Conservation (phyloP, 2,888 invertebrate genomes). For the Andrena bucephala region DNA sequence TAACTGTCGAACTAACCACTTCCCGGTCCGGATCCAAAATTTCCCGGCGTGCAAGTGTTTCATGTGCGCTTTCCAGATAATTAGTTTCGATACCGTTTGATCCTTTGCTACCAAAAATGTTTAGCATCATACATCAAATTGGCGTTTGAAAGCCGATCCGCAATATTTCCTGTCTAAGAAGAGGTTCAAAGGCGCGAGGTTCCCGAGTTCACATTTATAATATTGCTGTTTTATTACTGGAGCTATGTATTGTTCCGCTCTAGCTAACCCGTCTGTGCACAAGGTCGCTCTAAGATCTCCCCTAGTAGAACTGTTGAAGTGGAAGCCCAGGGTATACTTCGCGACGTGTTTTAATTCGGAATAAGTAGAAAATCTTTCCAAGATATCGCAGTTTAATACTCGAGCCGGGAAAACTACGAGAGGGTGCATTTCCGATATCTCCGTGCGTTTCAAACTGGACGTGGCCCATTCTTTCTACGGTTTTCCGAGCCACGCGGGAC, state of each 20-base stretch:
- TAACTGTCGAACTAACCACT: background rate
- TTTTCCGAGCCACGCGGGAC: background rate
- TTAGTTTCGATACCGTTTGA: background rate
- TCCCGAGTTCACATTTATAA: too few relatives aligned
- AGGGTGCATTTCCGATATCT: background rate
- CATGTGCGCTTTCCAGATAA: background rate
- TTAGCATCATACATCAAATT: background rate
- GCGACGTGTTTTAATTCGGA: background rate
- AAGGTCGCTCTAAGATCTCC: too few relatives aligned
- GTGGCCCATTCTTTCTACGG: background rate
- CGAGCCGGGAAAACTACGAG: background rate
- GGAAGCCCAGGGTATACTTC: background rate
- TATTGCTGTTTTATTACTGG: background rate
- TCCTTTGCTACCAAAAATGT: background rate
- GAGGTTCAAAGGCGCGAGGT: background rate
- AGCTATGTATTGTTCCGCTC: too few relatives aligned
- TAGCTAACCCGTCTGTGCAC: too few relatives aligned
- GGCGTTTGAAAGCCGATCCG: background rate
- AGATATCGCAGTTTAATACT: background rate
- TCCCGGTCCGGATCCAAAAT: slow-evolving; percentile 2
- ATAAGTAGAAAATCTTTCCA: background rate
- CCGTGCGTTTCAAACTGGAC: background rate
- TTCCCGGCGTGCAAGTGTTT: background rate
- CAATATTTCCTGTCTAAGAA: background rate
- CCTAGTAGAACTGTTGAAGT: too few relatives aligned